Base-by-base conservation (phyloP, 2,888 invertebrate species). In the Apodemia mormo region DNA sequence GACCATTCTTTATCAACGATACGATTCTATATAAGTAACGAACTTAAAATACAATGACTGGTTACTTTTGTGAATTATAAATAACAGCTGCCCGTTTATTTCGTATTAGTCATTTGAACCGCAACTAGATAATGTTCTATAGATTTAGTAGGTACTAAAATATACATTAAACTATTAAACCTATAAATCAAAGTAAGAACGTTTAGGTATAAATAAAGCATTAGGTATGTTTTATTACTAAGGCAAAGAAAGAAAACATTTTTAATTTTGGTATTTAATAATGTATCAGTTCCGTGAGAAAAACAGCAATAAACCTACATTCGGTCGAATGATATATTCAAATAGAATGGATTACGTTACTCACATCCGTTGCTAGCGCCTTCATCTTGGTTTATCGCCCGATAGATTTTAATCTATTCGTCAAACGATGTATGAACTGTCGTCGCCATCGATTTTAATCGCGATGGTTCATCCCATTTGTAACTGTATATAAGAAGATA, bases 291-390 rank as follows among this genome's bases (percentile, higher is more conserved):
- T 92, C 91, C 93, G 92, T 93, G 92, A 92, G 93, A 93, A 92
- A 92, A 90, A 87, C 84, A 87, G 91, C 87, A 91, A 92, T 92
- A 93, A 93, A 93, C 93, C 93, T 92, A 93, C 91, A 90, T 93
- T 91, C 83, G 81, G 83, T 78, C 81, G 86, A 88, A 90, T 91
- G 89, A 92, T 91, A 90, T 90, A 93, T 92, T 91, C 89, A 90
- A 89, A 91, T 91, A 88, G 87, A 89, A 89, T 90, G 85, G 84
- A 86, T 90, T 88, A 88, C 90, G 87, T 89, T 82, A 84, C 87
- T 90, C 92, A 92, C 92, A 92, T 83, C 87, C 88, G 85, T 87
- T 85, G 88, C 49, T 49, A 49, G 49, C 88, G 85, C 85, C 88
- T 88, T 83, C 82, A 79, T 83, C 83, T 86, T 82, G 83, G 83